Percentiles rank a stretch among this genome's conserved stretches.
phyloP scores from a whole-genome alignment of 1,140 invertebrate species.

The Thaumetopoea pityocampa region DNA sequence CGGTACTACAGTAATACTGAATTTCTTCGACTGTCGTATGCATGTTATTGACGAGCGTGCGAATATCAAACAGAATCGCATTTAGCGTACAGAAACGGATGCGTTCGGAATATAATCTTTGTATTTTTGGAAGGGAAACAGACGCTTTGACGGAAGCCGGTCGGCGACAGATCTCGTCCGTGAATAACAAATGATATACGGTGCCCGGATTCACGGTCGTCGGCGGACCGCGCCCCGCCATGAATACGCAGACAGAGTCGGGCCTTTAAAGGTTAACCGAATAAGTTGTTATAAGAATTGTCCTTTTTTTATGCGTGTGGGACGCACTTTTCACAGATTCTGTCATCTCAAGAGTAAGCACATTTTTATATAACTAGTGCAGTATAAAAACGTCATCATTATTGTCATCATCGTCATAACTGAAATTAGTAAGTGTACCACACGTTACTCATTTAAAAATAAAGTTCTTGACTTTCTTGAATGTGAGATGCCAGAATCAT shows the following conservation, averaged over 20 bases:
- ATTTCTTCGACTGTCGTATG: conserved; percentile 20
- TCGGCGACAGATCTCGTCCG: conserved; percentile 32
- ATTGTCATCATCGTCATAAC: too few species aligned
- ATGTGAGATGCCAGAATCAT: too few species aligned
- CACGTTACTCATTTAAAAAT: too few species aligned
- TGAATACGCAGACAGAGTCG: conserved; percentile 27
- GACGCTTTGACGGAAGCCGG: conserved; percentile 25
- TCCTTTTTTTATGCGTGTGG: too few species aligned
- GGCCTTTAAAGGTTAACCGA: conserved; percentile 48
- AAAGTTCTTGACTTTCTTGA: too few species aligned
- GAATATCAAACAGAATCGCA: conserved; percentile 30
- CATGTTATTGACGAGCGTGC: conserved; percentile 28
- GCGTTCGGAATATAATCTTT: conserved; percentile 35
- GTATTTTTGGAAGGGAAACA: conserved; percentile 42
- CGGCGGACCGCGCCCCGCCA: conserved; percentile 20
- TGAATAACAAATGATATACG: conserved; percentile 42
- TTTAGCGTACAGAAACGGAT: conserved; percentile 31
- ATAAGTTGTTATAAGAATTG: conserved; percentile 29
- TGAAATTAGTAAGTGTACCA: too few species aligned
- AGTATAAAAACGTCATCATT: too few species aligned
- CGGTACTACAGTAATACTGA: conserved; percentile 11
- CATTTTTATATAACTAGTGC: too few species aligned
- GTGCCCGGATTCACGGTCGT: conserved; percentile 37
- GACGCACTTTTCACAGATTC: too few species aligned
- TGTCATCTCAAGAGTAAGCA: too few species aligned